Conservation (phyloP, 92 coral and sea anemone species). For the Heteractis magnifica region DNA sequence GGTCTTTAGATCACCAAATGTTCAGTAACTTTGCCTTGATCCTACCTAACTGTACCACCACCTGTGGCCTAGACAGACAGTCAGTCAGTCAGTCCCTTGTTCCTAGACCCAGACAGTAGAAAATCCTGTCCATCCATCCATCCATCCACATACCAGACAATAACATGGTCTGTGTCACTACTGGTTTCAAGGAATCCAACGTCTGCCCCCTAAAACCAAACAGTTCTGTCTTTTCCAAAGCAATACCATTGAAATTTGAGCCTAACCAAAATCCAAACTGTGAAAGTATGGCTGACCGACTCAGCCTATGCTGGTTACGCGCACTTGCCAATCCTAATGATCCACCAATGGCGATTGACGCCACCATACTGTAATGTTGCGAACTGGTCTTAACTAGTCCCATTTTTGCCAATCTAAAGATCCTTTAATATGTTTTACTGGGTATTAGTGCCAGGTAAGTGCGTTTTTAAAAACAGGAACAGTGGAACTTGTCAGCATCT, state of each 20-base stretch:
- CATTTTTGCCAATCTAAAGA: slow-evolving; percentile 13
- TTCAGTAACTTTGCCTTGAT: slow-evolving; percentile 75
- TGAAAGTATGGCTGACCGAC: slow-evolving; percentile 34
- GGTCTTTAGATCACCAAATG: slow-evolving; percentile 89
- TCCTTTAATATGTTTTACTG: slow-evolving; percentile 15
- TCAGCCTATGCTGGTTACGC: slow-evolving; percentile 24
- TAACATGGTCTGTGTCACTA: slow-evolving; percentile 7
- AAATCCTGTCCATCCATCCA: slow-evolving; percentile 1
- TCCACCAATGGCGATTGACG: slow-evolving; percentile 7
- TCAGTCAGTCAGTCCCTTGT: slow-evolving; percentile 59
- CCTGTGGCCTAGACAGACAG: slow-evolving; percentile 71
- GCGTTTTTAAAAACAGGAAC: neutral
- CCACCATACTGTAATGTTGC: slow-evolving; percentile 4
- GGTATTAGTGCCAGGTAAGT: slow-evolving; percentile 32
- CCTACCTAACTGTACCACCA: slow-evolving; percentile 54
- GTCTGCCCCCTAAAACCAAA: slow-evolving; percentile 21
- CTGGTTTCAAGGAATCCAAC: slow-evolving; percentile 23
- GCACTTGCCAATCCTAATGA: slow-evolving; percentile 4
- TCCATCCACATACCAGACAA: slow-evolving; percentile 24
- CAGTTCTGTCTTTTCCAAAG: slow-evolving; percentile 30
- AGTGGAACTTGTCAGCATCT: neutral
- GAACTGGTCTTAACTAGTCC: neutral
- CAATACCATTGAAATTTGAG: slow-evolving; percentile 24
- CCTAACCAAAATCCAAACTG: slow-evolving; percentile 37
- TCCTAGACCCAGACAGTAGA: slow-evolving; percentile 8